Percentiles rank a stretch among this genome's conserved stretches.
phyloP scores from a whole-genome alignment of 2,888 invertebrate species.

The Mystacides longicornis region DNA sequence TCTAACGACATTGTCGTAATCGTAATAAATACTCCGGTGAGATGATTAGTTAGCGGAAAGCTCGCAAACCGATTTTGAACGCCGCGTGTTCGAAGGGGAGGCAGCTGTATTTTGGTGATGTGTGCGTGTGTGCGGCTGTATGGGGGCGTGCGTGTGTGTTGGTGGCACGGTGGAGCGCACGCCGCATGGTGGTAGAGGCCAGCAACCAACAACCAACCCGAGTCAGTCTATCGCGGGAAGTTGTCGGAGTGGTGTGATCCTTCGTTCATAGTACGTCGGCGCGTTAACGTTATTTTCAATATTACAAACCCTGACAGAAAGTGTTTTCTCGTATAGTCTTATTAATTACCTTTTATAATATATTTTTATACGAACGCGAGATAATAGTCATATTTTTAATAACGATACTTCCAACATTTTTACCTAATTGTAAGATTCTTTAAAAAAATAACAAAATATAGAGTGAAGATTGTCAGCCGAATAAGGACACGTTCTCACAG shows the following conservation, averaged over 20 bases:
- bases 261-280: neutral
- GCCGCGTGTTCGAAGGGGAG: neutral
- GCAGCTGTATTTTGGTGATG: neutral
- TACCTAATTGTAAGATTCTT: neutral
- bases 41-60: too few species aligned
- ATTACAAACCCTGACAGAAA: neutral
- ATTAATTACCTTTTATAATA: neutral
- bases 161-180: slow-evolving; percentile 29
- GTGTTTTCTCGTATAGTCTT: neutral
- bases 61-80: too few species aligned
- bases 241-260: slow-evolving; percentile 25
- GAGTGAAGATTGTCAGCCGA: too few species aligned
- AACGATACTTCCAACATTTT: neutral
- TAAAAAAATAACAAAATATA: too few species aligned
- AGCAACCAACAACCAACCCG: slow-evolving; percentile 1
- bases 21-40: too few species aligned
- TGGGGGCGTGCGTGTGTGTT: slow-evolving; percentile 28
- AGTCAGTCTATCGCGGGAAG: slow-evolving; percentile 34
- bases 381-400: neutral
- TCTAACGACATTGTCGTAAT: too few species aligned
- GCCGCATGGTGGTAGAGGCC: slow-evolving; percentile 6
- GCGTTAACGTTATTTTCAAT: neutral
- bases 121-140: slow-evolving; percentile 20
- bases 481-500: too few species aligned
- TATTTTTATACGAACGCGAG: neutral